Evolutionary conservation across 2,888 invertebrate genomes (phyloP).

Genomic region (Volucella inanis): DNA sequence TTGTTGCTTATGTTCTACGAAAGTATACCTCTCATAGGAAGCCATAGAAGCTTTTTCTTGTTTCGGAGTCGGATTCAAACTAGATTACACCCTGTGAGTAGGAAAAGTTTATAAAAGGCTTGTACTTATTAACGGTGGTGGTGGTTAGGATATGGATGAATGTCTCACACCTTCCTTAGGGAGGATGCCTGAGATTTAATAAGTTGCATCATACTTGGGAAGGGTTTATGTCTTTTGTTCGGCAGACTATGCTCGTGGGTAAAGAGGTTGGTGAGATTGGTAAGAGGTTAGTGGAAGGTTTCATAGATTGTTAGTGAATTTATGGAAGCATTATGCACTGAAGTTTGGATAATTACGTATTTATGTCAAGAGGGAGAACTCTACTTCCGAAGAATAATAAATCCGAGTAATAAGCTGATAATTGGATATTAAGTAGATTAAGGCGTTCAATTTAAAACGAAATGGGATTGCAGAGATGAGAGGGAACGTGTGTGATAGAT

Average conservation of each 20-base stretch:
- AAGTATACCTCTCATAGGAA: neutral
- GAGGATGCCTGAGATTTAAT: conserved; percentile 38
- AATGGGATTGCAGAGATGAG: conserved; percentile 32
- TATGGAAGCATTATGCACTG: conserved; percentile 48
- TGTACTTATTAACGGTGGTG: conserved; percentile 8
- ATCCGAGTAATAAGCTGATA: conserved; percentile 47
- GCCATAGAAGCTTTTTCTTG: neutral
- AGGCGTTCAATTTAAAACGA: conserved; percentile 38
- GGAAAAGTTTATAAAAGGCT: conserved; percentile 19
- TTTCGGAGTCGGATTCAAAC: conserved; percentile 6
- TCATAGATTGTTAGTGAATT: neutral
- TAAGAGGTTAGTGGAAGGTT: neutral
- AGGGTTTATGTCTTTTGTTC: conserved; percentile 42
- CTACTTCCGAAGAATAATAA: conserved; percentile 39
- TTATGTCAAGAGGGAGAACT: conserved; percentile 9
- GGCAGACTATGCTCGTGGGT: conserved; percentile 7
- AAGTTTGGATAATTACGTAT: conserved; percentile 55
- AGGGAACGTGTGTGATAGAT: neutral
- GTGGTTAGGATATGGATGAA: too few species aligned
- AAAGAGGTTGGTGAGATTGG: neutral
- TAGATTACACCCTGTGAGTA: conserved; percentile 7
- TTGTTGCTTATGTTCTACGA: neutral
- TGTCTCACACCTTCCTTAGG: conserved; percentile 8
- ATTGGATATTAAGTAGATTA: conserved; percentile 66
- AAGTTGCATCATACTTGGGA: conserved; percentile 52